Conservation (phyloP, 2,888 invertebrate species). For the Trichopoda pennipes region DNA sequence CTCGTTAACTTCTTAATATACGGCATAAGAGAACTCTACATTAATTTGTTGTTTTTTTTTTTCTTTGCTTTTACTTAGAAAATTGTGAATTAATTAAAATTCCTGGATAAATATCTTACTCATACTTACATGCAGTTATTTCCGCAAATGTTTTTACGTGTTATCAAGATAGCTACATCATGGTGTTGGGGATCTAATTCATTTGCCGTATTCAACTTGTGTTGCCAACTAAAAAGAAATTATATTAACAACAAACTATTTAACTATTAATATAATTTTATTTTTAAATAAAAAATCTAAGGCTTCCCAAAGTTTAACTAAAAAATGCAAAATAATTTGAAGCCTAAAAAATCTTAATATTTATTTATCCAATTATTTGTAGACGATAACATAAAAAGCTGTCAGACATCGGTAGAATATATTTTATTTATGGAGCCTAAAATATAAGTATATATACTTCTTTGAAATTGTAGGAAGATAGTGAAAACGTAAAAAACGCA, state of each 20-base stretch:
- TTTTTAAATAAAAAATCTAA: background rate
- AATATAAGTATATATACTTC: background rate
- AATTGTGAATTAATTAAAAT: too few relatives aligned
- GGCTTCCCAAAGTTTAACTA: background rate
- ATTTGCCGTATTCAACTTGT: constrained; percentile 86
- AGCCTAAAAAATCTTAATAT: background rate
- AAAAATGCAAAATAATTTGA: too few relatives aligned
- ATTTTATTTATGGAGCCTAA: constrained; percentile 57
- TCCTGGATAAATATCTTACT: background rate
- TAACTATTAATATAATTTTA: constrained; percentile 31
- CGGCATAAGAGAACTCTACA: too few relatives aligned
- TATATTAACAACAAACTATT: constrained; percentile 15
- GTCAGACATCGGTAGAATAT: constrained; percentile 9
- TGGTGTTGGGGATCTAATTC: constrained; percentile 93
- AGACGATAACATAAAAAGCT: constrained; percentile 20
- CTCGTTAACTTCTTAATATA: too few relatives aligned
- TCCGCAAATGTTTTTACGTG: constrained; percentile 88
- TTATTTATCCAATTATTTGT: background rate
- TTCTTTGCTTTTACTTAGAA: too few relatives aligned
- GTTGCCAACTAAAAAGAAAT: constrained; percentile 85
- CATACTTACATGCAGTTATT: constrained; percentile 80
- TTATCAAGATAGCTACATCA: constrained; percentile 93
- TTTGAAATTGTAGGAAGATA: background rate
- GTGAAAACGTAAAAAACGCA: too few relatives aligned
- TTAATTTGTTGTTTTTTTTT: too few relatives aligned